Evolutionary conservation across 1,140 invertebrate genomes (phyloP).

Genomic region (Drosophila arizonae): DNA sequence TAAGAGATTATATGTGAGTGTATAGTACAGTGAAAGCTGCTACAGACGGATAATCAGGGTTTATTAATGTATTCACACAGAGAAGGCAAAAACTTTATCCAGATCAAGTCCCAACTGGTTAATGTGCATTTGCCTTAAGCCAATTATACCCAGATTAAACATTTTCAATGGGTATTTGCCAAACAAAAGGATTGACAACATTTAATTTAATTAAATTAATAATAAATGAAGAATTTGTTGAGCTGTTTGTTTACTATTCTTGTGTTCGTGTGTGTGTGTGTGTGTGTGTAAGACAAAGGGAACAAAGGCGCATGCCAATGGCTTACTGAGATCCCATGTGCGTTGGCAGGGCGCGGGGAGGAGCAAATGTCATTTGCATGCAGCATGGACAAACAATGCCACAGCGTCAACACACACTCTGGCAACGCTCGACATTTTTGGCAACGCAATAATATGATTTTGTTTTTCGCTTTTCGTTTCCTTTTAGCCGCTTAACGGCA

Average conservation of each 20-base stretch:
- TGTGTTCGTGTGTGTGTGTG: background rate
- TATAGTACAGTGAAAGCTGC: no score
- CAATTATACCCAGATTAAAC: no score
- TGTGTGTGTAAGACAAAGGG: constrained; percentile 15
- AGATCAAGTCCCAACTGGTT: no score
- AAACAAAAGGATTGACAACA: constrained; percentile 1
- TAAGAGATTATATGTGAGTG: no score
- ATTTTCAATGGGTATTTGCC: background rate
- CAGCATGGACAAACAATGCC: constrained; percentile 32
- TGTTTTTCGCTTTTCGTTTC: constrained; percentile 36
- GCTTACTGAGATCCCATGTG: background rate
- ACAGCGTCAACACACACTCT: constrained; percentile 1
- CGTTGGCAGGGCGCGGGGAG: background rate
- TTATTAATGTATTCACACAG: no score
- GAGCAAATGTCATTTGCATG: constrained; percentile 55
- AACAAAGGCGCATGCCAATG: constrained; percentile 47
- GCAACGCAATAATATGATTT: constrained; percentile 60
- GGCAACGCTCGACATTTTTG: constrained; percentile 36
- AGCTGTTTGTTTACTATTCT: background rate
- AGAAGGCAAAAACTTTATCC: no score
- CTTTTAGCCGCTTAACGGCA: constrained; percentile 46
- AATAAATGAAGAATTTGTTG: no score
- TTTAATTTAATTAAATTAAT: no score
- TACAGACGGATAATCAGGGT: no score
- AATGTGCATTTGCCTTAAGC: no score